Evolutionary conservation across 1,140 invertebrate species (phyloP).

Genomic region (Cyphomyrmex costatus): DNA sequence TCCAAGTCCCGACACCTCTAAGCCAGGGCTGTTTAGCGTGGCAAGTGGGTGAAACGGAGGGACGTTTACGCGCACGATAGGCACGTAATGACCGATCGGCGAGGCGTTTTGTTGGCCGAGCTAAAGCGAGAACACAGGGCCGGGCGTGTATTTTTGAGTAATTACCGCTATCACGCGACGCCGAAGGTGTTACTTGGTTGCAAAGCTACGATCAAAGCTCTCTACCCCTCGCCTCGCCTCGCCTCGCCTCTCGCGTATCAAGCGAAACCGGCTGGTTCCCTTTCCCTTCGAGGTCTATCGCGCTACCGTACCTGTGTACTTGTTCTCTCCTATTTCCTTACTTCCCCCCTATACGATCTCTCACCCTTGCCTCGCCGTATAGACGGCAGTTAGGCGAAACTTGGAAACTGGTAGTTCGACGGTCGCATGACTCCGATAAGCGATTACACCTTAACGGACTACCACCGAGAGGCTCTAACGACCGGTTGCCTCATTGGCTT

Average conservation of each 20-base stretch:
- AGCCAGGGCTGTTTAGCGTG: conserved; percentile 58
- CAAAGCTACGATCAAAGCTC: conserved; percentile 62
- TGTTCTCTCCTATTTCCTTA: neutral
- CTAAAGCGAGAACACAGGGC: conserved; percentile 81
- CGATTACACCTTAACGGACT: conserved; percentile 82
- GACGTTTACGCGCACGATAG: conserved; percentile 84
- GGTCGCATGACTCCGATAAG: conserved; percentile 83
- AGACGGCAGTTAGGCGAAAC: conserved; percentile 81
- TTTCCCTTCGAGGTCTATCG: conserved; percentile 47
- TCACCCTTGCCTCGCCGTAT: conserved; percentile 54
- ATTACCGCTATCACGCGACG: conserved; percentile 86
- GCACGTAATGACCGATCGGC: conserved; percentile 80
- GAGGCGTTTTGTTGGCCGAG: conserved; percentile 81
- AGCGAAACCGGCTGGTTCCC: conserved; percentile 51
- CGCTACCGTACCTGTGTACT: conserved; percentile 10
- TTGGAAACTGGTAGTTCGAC: conserved; percentile 82
- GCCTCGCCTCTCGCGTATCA: conserved; percentile 29
- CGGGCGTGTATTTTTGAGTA: conserved; percentile 83
- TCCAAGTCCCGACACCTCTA: conserved; percentile 50
- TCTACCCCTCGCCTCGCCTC: neutral
- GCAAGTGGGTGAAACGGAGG: conserved; percentile 78
- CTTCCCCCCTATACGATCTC: conserved; percentile 28
- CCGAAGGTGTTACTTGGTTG: conserved; percentile 81
- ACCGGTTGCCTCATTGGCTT: conserved; percentile 82
- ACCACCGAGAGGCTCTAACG: conserved; percentile 78